These are phyloP conservation scores for Cephus pulcher DNA, from an alignment of 2,888 invertebrate genomes.

Conservation along the genomic window DNA sequence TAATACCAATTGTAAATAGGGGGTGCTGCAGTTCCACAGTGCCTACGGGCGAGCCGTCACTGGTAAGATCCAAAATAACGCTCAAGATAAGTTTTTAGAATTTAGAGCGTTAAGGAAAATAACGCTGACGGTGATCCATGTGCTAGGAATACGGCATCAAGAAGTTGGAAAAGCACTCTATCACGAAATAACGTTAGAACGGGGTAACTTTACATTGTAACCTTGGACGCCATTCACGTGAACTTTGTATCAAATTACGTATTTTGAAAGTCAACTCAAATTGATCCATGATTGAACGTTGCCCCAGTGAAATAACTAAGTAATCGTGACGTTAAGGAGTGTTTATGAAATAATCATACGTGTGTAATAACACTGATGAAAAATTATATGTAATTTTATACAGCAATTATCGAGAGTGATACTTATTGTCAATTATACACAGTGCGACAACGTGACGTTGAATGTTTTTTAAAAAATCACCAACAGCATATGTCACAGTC, in stretches of 20 bases:
- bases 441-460: not conserved
- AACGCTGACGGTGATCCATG: not conserved
- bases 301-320: not conserved
- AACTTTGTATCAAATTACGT: not conserved
- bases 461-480: not conserved
- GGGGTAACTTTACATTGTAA: not conserved
- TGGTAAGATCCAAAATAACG: not conserved
- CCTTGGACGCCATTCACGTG: not conserved
- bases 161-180: not conserved
- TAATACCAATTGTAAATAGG: no score
- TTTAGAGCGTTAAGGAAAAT: not conserved
- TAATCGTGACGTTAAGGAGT: not conserved
- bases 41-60: no score
- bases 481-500: not conserved
- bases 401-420: not conserved
- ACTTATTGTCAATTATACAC: not conserved
- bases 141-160: not conserved
- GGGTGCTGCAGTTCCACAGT: no score
- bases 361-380: not conserved
- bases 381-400: not conserved
- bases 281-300: not conserved
- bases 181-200: no score
- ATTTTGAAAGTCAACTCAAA: not conserved
- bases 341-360: not conserved
- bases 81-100: not conserved